A percentile compares a stretch with the other conserved stretches of the same genome.
Evolutionary conservation across 2,888 invertebrate genomes (phyloP).

Genomic region (Crossocerus cetratus): DNA sequence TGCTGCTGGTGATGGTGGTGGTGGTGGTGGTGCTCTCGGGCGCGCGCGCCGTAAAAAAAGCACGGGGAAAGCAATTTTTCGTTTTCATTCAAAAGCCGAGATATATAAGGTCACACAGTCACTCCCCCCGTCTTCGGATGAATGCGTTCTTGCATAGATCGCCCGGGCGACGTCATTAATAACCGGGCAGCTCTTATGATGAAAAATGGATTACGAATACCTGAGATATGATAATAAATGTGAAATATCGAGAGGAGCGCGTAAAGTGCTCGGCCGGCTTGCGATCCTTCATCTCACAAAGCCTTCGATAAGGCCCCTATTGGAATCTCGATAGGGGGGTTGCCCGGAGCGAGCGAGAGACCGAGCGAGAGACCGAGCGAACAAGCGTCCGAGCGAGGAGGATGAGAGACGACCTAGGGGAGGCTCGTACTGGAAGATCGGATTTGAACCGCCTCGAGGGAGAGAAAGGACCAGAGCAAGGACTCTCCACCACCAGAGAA

Average conservation of each 20-base stretch:
- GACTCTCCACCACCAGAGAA: conserved; percentile 20
- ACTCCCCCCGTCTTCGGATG: conserved; percentile 5
- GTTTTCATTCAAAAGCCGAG: conserved; percentile 5
- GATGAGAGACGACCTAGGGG: neutral
- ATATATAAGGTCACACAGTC: neutral
- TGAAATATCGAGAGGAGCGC: conserved; percentile 70
- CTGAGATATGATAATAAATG: conserved; percentile 75
- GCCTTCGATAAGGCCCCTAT: conserved; percentile 75
- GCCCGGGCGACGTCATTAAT: conserved; percentile 50
- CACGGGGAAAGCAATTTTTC: neutral
- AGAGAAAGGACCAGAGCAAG: conserved; percentile 47
- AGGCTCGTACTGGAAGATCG: conserved; percentile 61
- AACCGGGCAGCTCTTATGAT: conserved; percentile 47
- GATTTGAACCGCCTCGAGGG: conserved; percentile 71
- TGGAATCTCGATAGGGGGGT: conserved; percentile 74
- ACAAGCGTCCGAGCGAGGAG: conserved; percentile 12
- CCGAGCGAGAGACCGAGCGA: conserved; percentile 16
- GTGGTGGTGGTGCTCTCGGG: too few relatives aligned
- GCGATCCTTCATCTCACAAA: conserved; percentile 76
- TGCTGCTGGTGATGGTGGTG: neutral
- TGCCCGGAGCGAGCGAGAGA: neutral
- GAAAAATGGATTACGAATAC: conserved; percentile 69
- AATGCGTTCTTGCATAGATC: conserved; percentile 23
- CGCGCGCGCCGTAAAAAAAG: neutral
- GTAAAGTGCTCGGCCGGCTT: conserved; percentile 68